Evolutionary conservation across 2,888 invertebrate genomes (phyloP), one percentile per base, ranked within the genome.

Genomic region (Tachina lurida): DNA sequence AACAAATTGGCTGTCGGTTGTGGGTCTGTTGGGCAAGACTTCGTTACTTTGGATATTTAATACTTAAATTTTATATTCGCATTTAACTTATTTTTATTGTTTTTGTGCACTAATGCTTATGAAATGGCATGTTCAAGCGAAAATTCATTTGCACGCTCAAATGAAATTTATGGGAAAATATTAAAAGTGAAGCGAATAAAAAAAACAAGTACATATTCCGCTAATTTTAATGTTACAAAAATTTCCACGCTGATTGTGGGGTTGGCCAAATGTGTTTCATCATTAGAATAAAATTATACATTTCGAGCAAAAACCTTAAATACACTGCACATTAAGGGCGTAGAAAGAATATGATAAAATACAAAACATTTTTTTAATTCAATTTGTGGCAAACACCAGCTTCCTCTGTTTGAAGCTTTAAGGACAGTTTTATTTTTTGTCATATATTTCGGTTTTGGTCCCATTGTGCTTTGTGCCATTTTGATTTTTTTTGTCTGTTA

Each of bases 131-230:
- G 77, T 22, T 71, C 49, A 65, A 49, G 65, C 22, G 56, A 56
- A 60, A 77, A 58, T 19, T 60, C 56, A n/a, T 68, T 82, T 63
- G 49, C 78, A 84, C 74, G 68, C 62, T 76, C 43, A 47, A 82
- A 70, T 70, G 31, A 49, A 74, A 60, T 47, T 80, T 67, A 54
- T 15, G 13, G 17, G 19, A 13, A 70, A 78, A 31, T 56, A 45
- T 56, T 56, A 39, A 45, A 45, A 56, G 8, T 54, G 10, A 43
- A 22, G 22, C 3, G n/a, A 77, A 54, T 17, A 52, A 15, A 45
- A 12, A n/a, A 3, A 10, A 60, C 1, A 56, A 22, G 10, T 56
- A 22, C n/a, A 19, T 54, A 17, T 13, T 2, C 41, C 41, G 58
- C 71, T 62, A 73, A 49, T 75, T 22, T 31, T 31, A 0, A 31